A percentile compares a stretch with the other conserved stretches of the same genome.
Conservation (phyloP, 2,113 vertebrate genomes). For the Panthera tigris region DNA sequence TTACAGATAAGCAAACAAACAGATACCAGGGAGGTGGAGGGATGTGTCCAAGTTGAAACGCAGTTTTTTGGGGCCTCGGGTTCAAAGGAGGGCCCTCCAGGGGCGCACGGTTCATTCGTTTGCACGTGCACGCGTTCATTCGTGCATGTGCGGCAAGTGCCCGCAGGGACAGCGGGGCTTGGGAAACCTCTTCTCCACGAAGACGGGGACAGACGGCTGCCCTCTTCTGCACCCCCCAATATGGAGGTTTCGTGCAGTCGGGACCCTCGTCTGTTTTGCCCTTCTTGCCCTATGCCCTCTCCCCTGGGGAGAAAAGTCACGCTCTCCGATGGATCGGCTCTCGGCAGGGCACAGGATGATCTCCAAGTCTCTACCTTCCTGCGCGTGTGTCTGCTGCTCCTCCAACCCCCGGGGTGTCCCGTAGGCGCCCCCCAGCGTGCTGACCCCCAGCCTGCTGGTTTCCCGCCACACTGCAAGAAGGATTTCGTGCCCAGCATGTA, state of each 20-base stretch:
- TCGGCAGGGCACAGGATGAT: accelerated
- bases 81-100: no score
- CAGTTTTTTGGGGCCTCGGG: background rate
- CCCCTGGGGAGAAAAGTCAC: no score
- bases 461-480: no score
- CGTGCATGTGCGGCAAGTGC: background rate
- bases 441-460: accelerated
- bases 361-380: accelerated
- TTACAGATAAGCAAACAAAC: background rate
- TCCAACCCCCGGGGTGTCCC: accelerated
- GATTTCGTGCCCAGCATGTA: accelerated
- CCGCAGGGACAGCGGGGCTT: accelerated
- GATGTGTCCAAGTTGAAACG: background rate
- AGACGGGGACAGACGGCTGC: background rate
- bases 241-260: background rate
- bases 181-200: accelerated
- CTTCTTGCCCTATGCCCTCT: accelerated
- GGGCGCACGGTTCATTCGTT: accelerated
- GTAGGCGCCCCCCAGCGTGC: accelerated
- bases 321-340: no score
- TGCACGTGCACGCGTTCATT: background rate
- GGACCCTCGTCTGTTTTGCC: background rate
- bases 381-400: accelerated
- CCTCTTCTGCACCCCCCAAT: accelerated
- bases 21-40: background rate